Base-by-base conservation (phyloP, 2,888 invertebrate genomes). In the Lymantria dispar region DNA sequence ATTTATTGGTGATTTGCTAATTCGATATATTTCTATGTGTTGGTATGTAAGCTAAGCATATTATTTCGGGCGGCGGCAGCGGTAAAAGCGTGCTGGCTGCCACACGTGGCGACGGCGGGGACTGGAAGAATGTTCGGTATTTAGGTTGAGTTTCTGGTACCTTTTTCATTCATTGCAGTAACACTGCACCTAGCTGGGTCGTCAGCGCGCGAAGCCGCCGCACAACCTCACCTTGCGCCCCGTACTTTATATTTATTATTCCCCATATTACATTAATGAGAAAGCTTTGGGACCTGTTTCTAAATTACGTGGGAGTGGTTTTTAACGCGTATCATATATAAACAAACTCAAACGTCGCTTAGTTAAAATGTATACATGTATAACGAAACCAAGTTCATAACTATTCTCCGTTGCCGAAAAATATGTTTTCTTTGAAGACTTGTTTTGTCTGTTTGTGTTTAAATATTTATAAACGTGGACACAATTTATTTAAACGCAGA, bases 81-180 rank as follows among this genome's bases (percentile, higher is more conserved):
- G 83, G 84, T 84, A 85, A 84, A 85, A 84, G 83, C 81, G 76
- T 80, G 81, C 77, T 79, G 74, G 76, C 66, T 71, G 70, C 78
- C 82, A 83, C 87, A 85, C 87, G 87, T 85, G 87, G 80, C 79
- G 77, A 74, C 75, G 68, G 70, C 77, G 79, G 78, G 74, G 79
- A 76, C 83, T 84, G 68, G 77, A 86, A 82, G 88, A 87, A 91
- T 90, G 87, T 72, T 70, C 64, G 87, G 91, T 89, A 91, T 91
- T 90, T 90, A 86, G 91, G 91, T 91, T 89, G 85, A 83, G 84
- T 85, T 85, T 84, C 83, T 86, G 85, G 87, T 87, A 86, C 85
- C 83, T 85, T 85, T 70, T 89, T 85, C 90, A 91, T 91, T 91
- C 87, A 91, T 83, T 83, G 86, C 83, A 81, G 82, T 80, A 83